phyloP scores from a whole-genome alignment of 2,888 invertebrate species.

The Polia nebulosa region DNA sequence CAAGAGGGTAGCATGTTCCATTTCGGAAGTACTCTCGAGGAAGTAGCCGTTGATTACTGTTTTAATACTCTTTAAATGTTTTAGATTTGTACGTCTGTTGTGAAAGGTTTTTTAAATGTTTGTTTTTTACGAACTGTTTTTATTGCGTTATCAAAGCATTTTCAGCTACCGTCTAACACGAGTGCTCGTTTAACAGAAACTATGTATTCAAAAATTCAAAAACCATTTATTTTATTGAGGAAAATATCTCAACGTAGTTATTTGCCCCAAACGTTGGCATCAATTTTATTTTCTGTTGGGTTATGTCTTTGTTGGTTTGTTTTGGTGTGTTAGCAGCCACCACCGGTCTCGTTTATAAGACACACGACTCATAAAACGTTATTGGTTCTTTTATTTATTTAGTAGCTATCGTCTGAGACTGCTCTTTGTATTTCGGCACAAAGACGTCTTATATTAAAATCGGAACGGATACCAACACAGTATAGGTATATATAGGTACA shows the following conservation, averaged over 20 bases:
- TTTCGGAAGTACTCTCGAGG: conserved; percentile 58
- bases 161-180: not conserved
- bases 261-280: conserved; percentile 22
- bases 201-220: conserved; percentile 7
- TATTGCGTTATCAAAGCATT: not conserved
- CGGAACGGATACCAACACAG: not conserved
- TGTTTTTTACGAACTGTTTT: not conserved
- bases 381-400: conserved; percentile 60
- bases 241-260: conserved; percentile 8
- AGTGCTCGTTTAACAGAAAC: not conserved
- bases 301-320: conserved; percentile 44
- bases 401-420: conserved; percentile 39
- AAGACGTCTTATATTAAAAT: conserved; percentile 45
- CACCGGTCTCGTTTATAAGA: conserved; percentile 47
- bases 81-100: conserved; percentile 3
- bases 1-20: conserved; percentile 68
- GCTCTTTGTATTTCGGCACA: conserved; percentile 45
- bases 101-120: not conserved
- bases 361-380: conserved; percentile 57
- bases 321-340: conserved; percentile 33
- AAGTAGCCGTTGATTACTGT: conserved; percentile 55
- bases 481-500: not conserved
- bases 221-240: not conserved
- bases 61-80: conserved; percentile 45
- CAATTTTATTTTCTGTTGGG: conserved; percentile 43